phyloP scores from a whole-genome alignment of 1,140 invertebrate genomes.

The Thaumatotibia leucotreta region DNA sequence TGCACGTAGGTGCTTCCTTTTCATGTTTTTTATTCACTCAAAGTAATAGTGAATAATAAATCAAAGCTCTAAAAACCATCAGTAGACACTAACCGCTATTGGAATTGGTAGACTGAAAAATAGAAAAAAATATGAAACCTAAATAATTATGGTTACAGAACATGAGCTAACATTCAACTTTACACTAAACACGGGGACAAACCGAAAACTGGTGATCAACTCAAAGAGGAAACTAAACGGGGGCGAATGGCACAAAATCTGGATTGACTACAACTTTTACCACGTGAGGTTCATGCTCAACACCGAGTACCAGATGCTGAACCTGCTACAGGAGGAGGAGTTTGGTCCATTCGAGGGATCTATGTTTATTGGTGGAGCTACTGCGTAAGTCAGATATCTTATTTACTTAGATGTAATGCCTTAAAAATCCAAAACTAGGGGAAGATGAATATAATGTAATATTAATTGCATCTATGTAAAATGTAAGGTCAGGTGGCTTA shows the following conservation, averaged over 20 bases:
- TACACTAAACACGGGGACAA: constrained; percentile 88
- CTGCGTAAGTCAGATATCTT: constrained; percentile 80
- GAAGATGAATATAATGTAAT: no score
- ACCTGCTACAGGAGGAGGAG: constrained; percentile 89
- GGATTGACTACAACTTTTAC: constrained; percentile 95
- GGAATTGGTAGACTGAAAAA: no score
- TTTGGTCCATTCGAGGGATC: constrained; percentile 95
- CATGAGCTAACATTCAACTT: constrained; percentile 94
- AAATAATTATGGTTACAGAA: constrained; percentile 72
- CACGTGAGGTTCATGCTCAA: constrained; percentile 97
- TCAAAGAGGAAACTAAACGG: constrained; percentile 89
- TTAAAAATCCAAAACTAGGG: no score
- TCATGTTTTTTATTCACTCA: no score
- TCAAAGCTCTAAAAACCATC: no score
- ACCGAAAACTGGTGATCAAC: constrained; percentile 86
- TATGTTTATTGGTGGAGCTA: constrained; percentile 94
- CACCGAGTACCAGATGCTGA: constrained; percentile 90
- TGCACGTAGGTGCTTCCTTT: no score
- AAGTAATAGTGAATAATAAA: no score
- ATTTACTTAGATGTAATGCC: not conserved
- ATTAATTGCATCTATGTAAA: no score
- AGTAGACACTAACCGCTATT: no score
- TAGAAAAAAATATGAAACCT: not conserved
- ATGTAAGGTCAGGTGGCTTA: no score
- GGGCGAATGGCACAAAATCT: constrained; percentile 96